A percentile compares a stretch with the other conserved stretches of the same genome.
Evolutionary conservation across 1,140 invertebrate genomes (phyloP).

Genomic region (Agrilus planipennis): DNA sequence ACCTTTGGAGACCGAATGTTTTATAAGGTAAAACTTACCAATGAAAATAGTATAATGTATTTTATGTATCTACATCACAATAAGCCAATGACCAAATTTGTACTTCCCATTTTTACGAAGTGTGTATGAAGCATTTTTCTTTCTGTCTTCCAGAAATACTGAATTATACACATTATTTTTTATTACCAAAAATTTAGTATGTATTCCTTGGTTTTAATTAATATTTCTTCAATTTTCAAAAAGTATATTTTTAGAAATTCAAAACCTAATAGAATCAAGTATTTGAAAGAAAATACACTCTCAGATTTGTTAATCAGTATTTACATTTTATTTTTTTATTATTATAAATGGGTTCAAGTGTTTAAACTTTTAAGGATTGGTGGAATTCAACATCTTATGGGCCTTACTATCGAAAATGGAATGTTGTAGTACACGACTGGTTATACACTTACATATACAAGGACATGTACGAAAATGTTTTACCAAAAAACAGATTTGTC

Average conservation of each 20-base stretch:
- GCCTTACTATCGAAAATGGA: constrained; percentile 85
- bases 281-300: neutral
- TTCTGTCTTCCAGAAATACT: neutral
- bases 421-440: constrained; percentile 90
- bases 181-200: no score
- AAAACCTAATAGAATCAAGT: neutral
- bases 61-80: neutral
- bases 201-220: neutral
- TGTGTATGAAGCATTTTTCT: no score
- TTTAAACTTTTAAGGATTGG: constrained; percentile 43
- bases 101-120: neutral
- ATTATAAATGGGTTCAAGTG: neutral
- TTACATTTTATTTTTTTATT: constrained; percentile 45
- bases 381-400: constrained; percentile 79
- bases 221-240: neutral
- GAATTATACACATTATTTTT: no score
- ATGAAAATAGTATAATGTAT: neutral
- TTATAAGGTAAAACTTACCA: constrained; percentile 46
- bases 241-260: neutral
- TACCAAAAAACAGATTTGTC: constrained; percentile 37
- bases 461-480: constrained; percentile 54
- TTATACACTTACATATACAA: constrained; percentile 85
- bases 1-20: constrained; percentile 73
- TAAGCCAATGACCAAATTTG: neutral
- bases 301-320: neutral